Percentiles rank a stretch among this genome's conserved stretches.
These are phyloP conservation scores for Tenualosa ilisha DNA, from an alignment of 2,797 vertebrate species.

Conservation along the genomic window DNA sequence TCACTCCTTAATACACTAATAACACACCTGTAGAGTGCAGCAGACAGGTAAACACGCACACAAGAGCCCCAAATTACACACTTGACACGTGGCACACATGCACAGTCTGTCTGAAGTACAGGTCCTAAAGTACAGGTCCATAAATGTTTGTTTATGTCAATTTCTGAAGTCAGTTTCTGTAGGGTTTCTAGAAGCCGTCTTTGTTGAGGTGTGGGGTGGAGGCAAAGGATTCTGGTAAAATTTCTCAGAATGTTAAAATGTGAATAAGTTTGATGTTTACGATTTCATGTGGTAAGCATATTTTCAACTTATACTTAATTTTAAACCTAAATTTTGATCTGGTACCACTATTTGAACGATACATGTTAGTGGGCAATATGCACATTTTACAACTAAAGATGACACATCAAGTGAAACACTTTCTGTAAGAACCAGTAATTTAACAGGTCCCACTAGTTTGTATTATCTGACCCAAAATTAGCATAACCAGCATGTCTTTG, in stretches of 20 bases:
- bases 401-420: too few relatives aligned
- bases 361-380: neutral
- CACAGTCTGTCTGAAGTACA: conserved; percentile 56
- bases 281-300: too few relatives aligned
- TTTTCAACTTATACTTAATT: too few relatives aligned
- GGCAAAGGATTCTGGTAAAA: neutral
- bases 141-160: conserved; percentile 60
- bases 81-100: conserved; percentile 49
- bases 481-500: neutral
- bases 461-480: neutral
- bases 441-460: neutral
- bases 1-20: conserved; percentile 55
- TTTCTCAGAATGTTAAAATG: neutral
- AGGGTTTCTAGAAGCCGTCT: neutral
- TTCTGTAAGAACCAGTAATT: neutral
- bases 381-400: neutral
- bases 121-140: conserved; percentile 49
- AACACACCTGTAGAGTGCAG: conserved; percentile 51
- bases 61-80: conserved; percentile 59
- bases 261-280: too few relatives aligned
- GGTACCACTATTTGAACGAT: neutral
- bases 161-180: conserved; percentile 25
- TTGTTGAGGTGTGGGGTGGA: neutral
- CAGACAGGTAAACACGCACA: conserved; percentile 58
- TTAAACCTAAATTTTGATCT: neutral